A percentile compares a stretch with the other conserved stretches of the same genome.
Conservation (phyloP, 2,113 vertebrate genomes). For the Aldabrachelys gigantea region DNA sequence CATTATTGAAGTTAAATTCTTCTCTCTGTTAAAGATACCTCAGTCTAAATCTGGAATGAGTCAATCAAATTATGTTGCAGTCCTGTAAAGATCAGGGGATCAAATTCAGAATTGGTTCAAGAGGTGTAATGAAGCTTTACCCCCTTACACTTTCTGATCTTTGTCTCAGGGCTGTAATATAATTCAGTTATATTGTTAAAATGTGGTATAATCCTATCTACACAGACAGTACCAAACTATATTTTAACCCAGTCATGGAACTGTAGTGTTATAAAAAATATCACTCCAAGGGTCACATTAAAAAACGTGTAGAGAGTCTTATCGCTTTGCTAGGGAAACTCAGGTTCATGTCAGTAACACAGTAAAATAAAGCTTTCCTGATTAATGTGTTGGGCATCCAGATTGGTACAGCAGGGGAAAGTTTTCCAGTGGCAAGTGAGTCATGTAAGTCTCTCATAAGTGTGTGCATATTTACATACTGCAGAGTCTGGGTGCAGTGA, state of each 20-base stretch:
- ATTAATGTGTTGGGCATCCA: not conserved
- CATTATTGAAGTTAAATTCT: slow-evolving; percentile 24
- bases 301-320: not conserved
- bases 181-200: not conserved
- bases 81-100: slow-evolving; percentile 48
- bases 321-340: not conserved
- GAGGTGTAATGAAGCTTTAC: slow-evolving; percentile 54
- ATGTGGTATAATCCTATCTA: not conserved
- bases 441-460: not conserved
- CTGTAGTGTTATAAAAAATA: not conserved
- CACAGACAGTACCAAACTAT: not conserved
- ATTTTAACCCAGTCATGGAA: slow-evolving; percentile 7
- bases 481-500: fast-evolving
- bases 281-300: fast-evolving
- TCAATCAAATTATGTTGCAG: slow-evolving; percentile 54
- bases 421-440: not conserved
- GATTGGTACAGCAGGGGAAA: not conserved
- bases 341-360: not conserved
- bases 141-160: not conserved
- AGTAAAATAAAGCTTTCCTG: not conserved
- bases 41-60: slow-evolving; percentile 36
- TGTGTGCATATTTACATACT: not conserved
- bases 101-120: slow-evolving; percentile 42
- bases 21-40: slow-evolving; percentile 25
- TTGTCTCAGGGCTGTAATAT: not conserved